Base-by-base conservation (phyloP, 53 echinoderm and acorn worm genomes). In the Echinometra lucunter region DNA sequence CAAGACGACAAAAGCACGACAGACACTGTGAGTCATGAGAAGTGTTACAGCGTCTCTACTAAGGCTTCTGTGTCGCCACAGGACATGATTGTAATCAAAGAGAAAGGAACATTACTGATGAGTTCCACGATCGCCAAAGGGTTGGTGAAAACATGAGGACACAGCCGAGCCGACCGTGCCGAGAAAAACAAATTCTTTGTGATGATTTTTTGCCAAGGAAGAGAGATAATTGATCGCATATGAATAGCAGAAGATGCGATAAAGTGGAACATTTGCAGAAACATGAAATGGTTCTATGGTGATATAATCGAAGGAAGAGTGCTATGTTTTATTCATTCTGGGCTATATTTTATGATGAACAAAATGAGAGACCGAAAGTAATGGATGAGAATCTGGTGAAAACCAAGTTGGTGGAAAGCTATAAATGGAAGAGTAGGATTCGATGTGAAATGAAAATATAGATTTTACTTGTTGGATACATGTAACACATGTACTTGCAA, bases 171-270 rank as follows among this genome's bases (percentile, higher is more conserved):
- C 40, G 28, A 42, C 23, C n/a, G 37, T 27, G 45, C 6, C n/a
- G n/a, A 1, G n/a, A 83, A 40, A 83, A 83, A 83, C 85, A 83
- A 83, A 83, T n/a, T 83, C 85, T 47, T 83, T 83, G 47, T 83
- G 45, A 83, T 47, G 25, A 83, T n/a, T 80, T n/a, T n/a, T 80
- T 80, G 21, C 44, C 47, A 83, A 83, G 45, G 12, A 83, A 83
- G 47, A 15, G 45, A 2, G 42, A 21, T 44, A 40, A 83, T 83
- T 45, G 85, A 47, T 45, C 27, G 45, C n/a, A 45, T 3, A 8
- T 83, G 85, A 83, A 83, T 45, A 47, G 47, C 9, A 83, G 6
- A 45, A 27, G 83, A 47, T 47, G 47, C 27, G 83, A 83, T 27
- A 42, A 78, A 70, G 3, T 30, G 38, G 9, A 47, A 21, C 45